Base-by-base conservation (phyloP, 2,888 invertebrate genomes). In the Thecophora atra region DNA sequence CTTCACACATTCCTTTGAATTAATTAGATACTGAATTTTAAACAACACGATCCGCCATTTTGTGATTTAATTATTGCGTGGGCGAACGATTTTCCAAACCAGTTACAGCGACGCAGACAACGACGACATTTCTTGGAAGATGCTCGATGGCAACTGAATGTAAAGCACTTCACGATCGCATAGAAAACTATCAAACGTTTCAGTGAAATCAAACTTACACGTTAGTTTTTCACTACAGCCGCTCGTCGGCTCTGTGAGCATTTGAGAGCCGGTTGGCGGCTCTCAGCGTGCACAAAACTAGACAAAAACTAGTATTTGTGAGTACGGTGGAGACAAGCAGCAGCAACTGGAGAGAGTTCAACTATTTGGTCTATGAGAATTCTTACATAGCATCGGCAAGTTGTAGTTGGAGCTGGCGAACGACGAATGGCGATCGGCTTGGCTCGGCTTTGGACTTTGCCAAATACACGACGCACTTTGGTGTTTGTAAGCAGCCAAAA, bases 211-310 rank as follows among this genome's bases (percentile, higher is more conserved):
- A 73, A 71, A 71, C 67, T 72, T 66, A 72, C 60, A 71, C 60
- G 58, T 75, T 75, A 75, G 75, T 75, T 75, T 75, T 75, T 74
- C 75, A 75, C 74, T 72, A 75, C 72, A 70, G 67, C 30, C 21
- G 65, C 70, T 68, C 71, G 52, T 19, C n/a, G n/a, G n/a, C n/a
- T n/a, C 44, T 30, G 24, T 70, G 74, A 71, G 71, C 42, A 69
- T 60, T 44, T 37, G 62, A 54, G 73, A 71, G 73, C n/a, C 17
- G 42, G 58, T 28, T 58, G 26, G 24, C 58, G 15, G 47, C 47
- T 15, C 21, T 70, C 28, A n/a, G 5, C 44, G 21, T 63, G 21
- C 24, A 26, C 17, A 19, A 72, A 63, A 65, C 68, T 74, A 75
- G 62, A 62, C 62, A 30, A 62, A 67, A 70, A 70, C 70, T 70